Conservation (phyloP, 2,797 vertebrate genomes). For the Kryptopterus vitreolus region DNA sequence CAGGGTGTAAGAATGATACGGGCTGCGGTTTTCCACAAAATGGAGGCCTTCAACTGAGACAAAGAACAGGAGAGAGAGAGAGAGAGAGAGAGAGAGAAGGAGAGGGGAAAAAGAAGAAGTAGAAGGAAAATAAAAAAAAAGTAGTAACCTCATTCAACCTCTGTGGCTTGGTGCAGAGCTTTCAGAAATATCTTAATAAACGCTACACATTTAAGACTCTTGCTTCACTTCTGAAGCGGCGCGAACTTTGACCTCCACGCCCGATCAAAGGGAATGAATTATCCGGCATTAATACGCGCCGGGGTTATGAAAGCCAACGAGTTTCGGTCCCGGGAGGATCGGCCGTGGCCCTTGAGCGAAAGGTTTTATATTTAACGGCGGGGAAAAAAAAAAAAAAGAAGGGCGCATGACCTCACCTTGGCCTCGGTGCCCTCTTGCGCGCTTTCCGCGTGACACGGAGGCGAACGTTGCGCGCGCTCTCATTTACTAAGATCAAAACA, state of each 20-base stretch:
- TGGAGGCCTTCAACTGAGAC: slow-evolving; percentile 54
- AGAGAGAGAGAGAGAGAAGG: slow-evolving; percentile 21
- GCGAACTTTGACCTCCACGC: slow-evolving; percentile 41
- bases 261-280: slow-evolving; percentile 53
- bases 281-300: slow-evolving; percentile 64
- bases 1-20: slow-evolving; percentile 57
- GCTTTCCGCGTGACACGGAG: slow-evolving; percentile 10
- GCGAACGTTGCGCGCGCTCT: not conserved
- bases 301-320: slow-evolving; percentile 67
- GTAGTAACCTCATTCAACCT: slow-evolving; percentile 50
- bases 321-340: slow-evolving; percentile 59
- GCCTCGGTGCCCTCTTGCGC: slow-evolving; percentile 62
- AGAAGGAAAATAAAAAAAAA: not conserved
- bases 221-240: slow-evolving; percentile 16
- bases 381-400: slow-evolving; percentile 58
- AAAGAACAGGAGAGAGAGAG: slow-evolving; percentile 50
- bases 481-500: not conserved
- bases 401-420: slow-evolving; percentile 74
- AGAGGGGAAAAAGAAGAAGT: not conserved
- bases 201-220: slow-evolving; percentile 30
- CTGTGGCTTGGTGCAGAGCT: slow-evolving; percentile 43
- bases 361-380: slow-evolving; percentile 79
- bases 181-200: slow-evolving; percentile 43
- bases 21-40: slow-evolving; percentile 57
- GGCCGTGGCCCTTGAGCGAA: slow-evolving; percentile 65